Conservation (phyloP, 2,888 invertebrate species). For the Spodoptera picta region DNA sequence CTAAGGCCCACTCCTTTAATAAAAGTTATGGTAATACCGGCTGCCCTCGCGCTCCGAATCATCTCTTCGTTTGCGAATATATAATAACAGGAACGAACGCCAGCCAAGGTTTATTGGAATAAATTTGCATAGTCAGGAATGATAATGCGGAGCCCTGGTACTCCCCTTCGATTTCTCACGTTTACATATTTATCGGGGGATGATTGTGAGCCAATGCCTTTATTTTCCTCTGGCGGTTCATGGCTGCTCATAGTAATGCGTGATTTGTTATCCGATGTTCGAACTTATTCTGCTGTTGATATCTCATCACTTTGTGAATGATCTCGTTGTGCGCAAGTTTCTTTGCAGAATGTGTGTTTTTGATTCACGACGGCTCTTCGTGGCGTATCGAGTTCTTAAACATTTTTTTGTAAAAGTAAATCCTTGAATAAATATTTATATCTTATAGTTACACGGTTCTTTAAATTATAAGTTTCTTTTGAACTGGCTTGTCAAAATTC, state of each 20-base stretch:
- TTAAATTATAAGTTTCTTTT: too few species aligned
- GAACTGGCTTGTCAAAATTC: too few species aligned
- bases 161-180: conserved; percentile 80
- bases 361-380: too few species aligned
- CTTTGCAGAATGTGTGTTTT: too few species aligned
- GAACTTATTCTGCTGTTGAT: conserved; percentile 14
- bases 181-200: conserved; percentile 86
- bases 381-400: too few species aligned
- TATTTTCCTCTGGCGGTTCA: conserved; percentile 61
- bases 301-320: conserved; percentile 5
- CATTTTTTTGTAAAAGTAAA: too few species aligned
- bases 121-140: conserved; percentile 86
- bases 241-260: conserved; percentile 53
- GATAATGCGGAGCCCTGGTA: conserved; percentile 76
- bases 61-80: conserved; percentile 88
- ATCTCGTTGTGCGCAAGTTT: neutral
- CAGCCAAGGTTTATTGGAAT: conserved; percentile 86
- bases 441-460: too few species aligned
- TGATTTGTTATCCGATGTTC: conserved; percentile 28
- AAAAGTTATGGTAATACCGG: conserved; percentile 87
- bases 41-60: conserved; percentile 83
- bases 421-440: too few species aligned
- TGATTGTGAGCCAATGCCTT: conserved; percentile 70
- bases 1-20: conserved; percentile 84
- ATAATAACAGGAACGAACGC: conserved; percentile 84